Evolutionary conservation across 2,113 vertebrate genomes (phyloP).

Genomic region (Scopus umbretta): DNA sequence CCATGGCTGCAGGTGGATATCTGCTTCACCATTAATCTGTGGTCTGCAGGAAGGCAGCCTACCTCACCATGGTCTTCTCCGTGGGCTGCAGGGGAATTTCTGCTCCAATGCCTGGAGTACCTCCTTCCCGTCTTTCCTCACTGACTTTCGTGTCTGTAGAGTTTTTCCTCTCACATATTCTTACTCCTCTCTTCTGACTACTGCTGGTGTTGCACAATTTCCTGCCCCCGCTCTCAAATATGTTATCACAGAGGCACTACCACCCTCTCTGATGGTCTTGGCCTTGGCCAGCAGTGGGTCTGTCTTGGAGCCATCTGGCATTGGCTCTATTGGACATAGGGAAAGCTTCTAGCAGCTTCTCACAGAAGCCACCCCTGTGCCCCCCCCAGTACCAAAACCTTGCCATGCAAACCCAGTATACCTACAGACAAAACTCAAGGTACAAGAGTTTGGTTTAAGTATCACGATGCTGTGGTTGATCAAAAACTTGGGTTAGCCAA

Average conservation of each 20-base stretch:
- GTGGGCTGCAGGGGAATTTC: not conserved
- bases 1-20: not conserved
- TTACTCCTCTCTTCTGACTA: not conserved
- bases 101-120: not conserved
- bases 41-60: not conserved
- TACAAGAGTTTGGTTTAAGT: not conserved
- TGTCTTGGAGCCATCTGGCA: not conserved
- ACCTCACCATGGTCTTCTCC: not conserved
- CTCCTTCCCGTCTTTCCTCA: not conserved
- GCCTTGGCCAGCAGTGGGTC: not conserved
- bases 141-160: not conserved
- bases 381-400: not conserved
- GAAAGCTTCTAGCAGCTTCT: not conserved
- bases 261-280: not conserved
- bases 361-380: not conserved
- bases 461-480: fast-evolving
- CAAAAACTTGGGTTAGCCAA: not conserved
- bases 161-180: not conserved
- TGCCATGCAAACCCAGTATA: not conserved
- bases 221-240: not conserved
- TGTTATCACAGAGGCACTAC: not conserved
- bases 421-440: not conserved
- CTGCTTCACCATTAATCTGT: not conserved
- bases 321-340: not conserved
- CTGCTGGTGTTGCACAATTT: not conserved